A percentile compares a stretch with the other conserved stretches of the same genome.
phyloP scores from a whole-genome alignment of 1,140 invertebrate genomes.

The Temnothorax nylanderi region DNA sequence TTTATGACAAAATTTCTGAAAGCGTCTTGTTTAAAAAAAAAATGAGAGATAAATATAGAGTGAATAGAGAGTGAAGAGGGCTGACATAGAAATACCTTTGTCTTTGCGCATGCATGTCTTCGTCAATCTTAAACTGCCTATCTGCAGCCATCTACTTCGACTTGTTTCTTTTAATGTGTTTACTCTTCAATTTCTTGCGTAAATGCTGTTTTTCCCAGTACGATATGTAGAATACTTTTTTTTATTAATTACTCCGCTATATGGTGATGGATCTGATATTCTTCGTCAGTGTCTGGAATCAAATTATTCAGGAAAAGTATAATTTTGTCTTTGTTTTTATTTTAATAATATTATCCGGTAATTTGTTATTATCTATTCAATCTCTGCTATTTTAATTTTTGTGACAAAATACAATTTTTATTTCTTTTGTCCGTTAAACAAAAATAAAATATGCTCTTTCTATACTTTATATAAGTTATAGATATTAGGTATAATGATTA shows the following conservation, averaged over 20 bases:
- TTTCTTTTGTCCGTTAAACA: not conserved
- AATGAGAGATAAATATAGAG: not conserved
- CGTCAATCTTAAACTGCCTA: slow-evolving; percentile 5
- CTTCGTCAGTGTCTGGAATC: not conserved
- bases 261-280: not conserved
- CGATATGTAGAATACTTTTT: not conserved
- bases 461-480: not conserved
- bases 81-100: not conserved
- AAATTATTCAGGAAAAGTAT: not conserved
- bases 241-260: not conserved
- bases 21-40: not conserved
- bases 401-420: not conserved
- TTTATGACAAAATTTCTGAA: not conserved
- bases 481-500: slow-evolving; percentile 2
- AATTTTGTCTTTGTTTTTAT: not conserved
- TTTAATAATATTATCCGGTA: not conserved
- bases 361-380: not conserved
- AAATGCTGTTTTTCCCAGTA: not conserved
- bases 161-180: not conserved
- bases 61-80: not conserved
- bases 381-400: not conserved
- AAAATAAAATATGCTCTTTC: not conserved
- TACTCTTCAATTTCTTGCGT: not conserved
- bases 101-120: not conserved
- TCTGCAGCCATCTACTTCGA: not conserved